phyloP scores from a whole-genome alignment of 2,888 invertebrate genomes.

The Crossocerus cetratus region DNA sequence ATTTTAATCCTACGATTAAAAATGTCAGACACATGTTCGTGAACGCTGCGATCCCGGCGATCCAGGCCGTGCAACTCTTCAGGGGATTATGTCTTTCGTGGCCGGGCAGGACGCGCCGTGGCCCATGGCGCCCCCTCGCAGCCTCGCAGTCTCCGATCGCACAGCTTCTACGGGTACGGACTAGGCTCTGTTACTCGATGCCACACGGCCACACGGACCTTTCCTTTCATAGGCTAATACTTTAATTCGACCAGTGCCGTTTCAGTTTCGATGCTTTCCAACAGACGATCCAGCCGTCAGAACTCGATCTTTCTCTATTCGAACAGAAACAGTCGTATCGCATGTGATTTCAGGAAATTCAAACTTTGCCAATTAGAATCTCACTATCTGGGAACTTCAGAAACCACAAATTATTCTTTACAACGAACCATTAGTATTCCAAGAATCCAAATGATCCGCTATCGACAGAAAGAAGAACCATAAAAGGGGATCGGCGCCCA shows the following conservation, averaged over 20 bases:
- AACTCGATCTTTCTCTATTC: too few relatives aligned
- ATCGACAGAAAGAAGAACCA: slow-evolving; percentile 8
- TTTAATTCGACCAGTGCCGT: neutral
- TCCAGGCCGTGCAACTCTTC: slow-evolving; percentile 52
- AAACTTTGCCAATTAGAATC: too few relatives aligned
- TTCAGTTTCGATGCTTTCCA: neutral
- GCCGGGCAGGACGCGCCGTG: slow-evolving; percentile 31
- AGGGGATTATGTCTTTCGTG: slow-evolving; percentile 64
- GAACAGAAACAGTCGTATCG: too few relatives aligned
- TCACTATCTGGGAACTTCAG: too few relatives aligned
- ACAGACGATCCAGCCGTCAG: neutral
- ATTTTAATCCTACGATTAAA: slow-evolving; percentile 75
- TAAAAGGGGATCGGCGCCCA: slow-evolving; percentile 1
- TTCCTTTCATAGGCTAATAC: neutral
- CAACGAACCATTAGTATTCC: slow-evolving; percentile 11
- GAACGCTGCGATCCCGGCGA: slow-evolving; percentile 58
- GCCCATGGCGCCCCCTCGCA: slow-evolving; percentile 25
- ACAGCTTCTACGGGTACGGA: slow-evolving; percentile 21
- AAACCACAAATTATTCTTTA: neutral
- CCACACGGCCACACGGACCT: neutral
- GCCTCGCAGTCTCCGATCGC: slow-evolving; percentile 16
- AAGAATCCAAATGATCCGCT: slow-evolving; percentile 18
- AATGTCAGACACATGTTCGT: slow-evolving; percentile 75
- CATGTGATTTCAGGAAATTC: too few relatives aligned
- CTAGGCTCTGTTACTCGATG: neutral